phyloP scores from a whole-genome alignment of 2,888 invertebrate genomes.

The Eilema griseolum region DNA sequence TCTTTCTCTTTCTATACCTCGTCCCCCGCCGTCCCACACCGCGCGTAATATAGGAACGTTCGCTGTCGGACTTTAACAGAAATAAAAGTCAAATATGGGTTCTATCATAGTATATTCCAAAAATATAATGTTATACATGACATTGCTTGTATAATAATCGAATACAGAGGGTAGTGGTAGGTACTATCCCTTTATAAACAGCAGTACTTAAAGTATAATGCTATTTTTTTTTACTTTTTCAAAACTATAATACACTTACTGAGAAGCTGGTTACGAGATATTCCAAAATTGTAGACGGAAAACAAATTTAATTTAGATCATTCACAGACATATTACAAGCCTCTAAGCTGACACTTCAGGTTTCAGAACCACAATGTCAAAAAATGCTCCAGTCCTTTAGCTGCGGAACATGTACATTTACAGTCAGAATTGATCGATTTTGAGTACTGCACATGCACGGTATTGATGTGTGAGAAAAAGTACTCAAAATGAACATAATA shows the following conservation, averaged over 20 bases:
- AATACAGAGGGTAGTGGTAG: conserved; percentile 51
- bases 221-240: conserved; percentile 42
- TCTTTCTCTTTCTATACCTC: no score
- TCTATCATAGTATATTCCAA: conserved; percentile 84
- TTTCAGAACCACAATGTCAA: neutral
- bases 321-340: neutral
- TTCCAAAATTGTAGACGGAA: conserved; percentile 19
- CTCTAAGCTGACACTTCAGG: no score
- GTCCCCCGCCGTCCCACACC: no score
- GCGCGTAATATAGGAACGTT: no score
- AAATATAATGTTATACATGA: conserved; percentile 84
- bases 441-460: no score
- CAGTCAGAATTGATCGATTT: no score
- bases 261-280: conserved; percentile 26
- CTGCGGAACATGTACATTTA: no score
- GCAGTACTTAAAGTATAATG: conserved; percentile 52
- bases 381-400: neutral
- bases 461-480: no score
- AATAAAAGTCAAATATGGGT: conserved; percentile 55
- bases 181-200: conserved; percentile 42
- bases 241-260: conserved; percentile 47
- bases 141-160: conserved; percentile 70
- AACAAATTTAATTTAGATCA: neutral
- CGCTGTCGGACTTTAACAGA: no score
- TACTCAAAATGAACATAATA: no score